Evolutionary conservation across 2,113 vertebrate genomes (phyloP), one percentile per base, ranked within the genome.

Genomic region (Myotis yumanensis): DNA sequence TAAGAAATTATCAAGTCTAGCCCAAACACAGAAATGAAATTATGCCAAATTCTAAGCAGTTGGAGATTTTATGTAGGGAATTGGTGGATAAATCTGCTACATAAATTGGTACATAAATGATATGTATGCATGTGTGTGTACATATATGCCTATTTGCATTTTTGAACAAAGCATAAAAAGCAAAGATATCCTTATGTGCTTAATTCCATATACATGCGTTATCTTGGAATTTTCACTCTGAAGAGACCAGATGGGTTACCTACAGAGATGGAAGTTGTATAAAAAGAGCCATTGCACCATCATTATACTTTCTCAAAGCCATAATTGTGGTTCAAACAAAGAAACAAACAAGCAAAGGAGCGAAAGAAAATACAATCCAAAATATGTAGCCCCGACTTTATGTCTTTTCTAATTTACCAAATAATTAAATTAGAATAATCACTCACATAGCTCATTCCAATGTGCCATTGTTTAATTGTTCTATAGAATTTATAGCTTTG

Each of bases 91-190:
- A 79, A 86, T 86, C 15, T 35, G 32, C 3, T 6, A 69, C 1
- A 48, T 66, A 68, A 89, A 32, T 57, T 43, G 22, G 14, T 35
- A 7, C 10, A 51, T 71, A 57, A 84, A 17, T 59, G 40, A 37
- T 51, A 64, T 16, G 11, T 11, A 18, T 73, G 28, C 25, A 30
- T 30, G 25, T 28, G 22, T 68, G n/a, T 20, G 0, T 35, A 76
- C 46, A 68, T 37, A 6, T 62, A 48, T 43, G 20, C 32, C 25
- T 52, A 52, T 62, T 40, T 86, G 9, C 6, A 59, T 62, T 90
- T 94, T 89, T 82, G 2, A 71, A 68, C 30, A 57, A 72, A 93
- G 80, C 43, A 43, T 84, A 91, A 57, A n/a, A 52, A 89, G n/a
- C 4, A 92, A 75, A 6, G 15, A 16, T 77, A 79, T 73, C 72